Percentiles rank a stretch among this genome's conserved stretches.
Evolutionary conservation across 2,888 invertebrate genomes (phyloP).

Genomic region (Pyrrhosoma nymphula): DNA sequence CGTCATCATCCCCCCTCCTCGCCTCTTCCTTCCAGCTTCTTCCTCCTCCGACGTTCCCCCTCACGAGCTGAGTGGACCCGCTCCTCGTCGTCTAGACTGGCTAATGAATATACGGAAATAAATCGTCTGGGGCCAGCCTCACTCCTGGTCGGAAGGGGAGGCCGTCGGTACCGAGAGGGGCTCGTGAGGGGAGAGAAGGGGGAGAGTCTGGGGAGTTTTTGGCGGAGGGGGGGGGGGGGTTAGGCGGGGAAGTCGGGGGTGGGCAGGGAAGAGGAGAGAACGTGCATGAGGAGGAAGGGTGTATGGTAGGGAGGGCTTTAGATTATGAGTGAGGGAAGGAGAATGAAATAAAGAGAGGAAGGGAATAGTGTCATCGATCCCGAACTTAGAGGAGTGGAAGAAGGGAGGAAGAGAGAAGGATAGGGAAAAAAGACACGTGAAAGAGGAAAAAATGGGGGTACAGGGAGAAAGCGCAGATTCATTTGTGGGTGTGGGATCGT

Average conservation of each 20-base stretch:
- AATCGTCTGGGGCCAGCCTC: constrained; percentile 68
- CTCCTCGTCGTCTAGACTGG: constrained; percentile 68
- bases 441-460: neutral
- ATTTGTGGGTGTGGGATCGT: neutral
- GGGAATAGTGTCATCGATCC: constrained; percentile 33
- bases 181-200: neutral
- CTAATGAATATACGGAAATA: constrained; percentile 69
- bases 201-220: neutral
- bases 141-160: constrained; percentile 45
- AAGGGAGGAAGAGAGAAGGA: constrained; percentile 7
- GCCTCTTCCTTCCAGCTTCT: neutral
- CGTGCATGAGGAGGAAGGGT: neutral
- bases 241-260: neutral
- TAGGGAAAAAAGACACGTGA: neutral
- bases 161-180: neutral
- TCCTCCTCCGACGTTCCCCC: constrained; percentile 26
- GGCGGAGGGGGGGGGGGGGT: neutral
- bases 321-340: neutral
- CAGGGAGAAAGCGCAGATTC: neutral
- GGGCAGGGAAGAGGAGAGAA: neutral
- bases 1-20: neutral
- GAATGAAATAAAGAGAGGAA: neutral
- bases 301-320: neutral
- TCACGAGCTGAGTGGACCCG: constrained; percentile 60
- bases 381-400: neutral